Percentiles rank a stretch among this genome's conserved stretches.
Conservation (phyloP, 2,888 invertebrate species). For the Protodeltote pygarga region DNA sequence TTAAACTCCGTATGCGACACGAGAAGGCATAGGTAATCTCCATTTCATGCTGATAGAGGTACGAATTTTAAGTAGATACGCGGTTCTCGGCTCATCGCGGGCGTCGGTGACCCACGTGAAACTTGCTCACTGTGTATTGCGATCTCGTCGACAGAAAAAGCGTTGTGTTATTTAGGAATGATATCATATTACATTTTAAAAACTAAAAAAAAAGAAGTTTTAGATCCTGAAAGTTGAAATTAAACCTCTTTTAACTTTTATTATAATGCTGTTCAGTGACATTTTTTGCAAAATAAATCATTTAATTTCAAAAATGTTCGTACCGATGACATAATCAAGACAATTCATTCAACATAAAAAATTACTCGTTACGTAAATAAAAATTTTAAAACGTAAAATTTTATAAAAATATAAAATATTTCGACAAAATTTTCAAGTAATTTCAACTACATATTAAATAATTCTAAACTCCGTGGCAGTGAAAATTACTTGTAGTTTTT, state of each 20-base stretch:
- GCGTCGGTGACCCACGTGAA: background rate
- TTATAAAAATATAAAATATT: slow-evolving; percentile 1
- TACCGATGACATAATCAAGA: slow-evolving; percentile 11
- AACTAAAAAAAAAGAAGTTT: background rate
- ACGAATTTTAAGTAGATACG: too few relatives aligned
- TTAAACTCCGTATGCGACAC: too few relatives aligned
- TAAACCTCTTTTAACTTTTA: background rate
- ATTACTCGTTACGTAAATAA: slow-evolving; percentile 6
- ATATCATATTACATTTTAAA: background rate
- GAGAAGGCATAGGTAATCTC: too few relatives aligned
- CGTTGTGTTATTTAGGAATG: slow-evolving; percentile 1
- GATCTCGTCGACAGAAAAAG: background rate
- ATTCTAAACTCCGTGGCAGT: slow-evolving; percentile 1
- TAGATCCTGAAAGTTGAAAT: background rate
- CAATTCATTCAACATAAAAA: slow-evolving; percentile 7
- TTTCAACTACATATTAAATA: background rate
- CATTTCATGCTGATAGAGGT: too few relatives aligned
- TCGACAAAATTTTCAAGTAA: slow-evolving; percentile 8
- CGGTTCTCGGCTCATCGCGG: too few relatives aligned
- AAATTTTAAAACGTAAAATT: slow-evolving; percentile 6
- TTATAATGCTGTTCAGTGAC: background rate
- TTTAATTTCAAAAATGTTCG: slow-evolving; percentile 6
- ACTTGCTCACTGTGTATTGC: background rate
- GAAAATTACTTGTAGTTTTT: background rate
- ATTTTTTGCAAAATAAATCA: background rate